A percentile compares a stretch with the other conserved stretches of the same genome.
Conservation (phyloP, 2,888 invertebrate genomes). For the Tholera decimalis region DNA sequence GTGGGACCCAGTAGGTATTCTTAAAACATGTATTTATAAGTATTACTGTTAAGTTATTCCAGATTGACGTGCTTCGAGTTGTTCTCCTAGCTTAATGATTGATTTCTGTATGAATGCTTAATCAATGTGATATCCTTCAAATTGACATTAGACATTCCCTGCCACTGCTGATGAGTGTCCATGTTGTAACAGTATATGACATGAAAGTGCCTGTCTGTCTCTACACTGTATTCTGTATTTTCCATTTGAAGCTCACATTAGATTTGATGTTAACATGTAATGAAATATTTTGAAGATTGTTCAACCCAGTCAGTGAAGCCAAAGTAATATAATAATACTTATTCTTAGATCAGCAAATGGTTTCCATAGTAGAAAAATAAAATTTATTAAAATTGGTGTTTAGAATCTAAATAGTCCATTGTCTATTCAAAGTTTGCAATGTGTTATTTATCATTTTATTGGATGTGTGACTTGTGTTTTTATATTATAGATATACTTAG, state of each 20-base stretch:
- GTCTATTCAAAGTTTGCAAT: constrained; percentile 44
- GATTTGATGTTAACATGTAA: constrained; percentile 40
- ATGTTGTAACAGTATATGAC: constrained; percentile 35
- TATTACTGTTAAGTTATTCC: constrained; percentile 89
- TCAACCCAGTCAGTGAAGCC: constrained; percentile 59
- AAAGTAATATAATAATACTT: constrained; percentile 54
- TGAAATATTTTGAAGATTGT: constrained; percentile 33
- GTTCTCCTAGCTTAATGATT: constrained; percentile 72
- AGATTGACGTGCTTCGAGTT: constrained; percentile 84
- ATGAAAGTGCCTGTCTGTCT: constrained; percentile 27
- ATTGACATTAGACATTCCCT: constrained; percentile 79
- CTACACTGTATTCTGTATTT: constrained; percentile 33
- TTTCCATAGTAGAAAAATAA: constrained; percentile 47
- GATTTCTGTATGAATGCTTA: constrained; percentile 67
- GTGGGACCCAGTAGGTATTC: constrained; percentile 89
- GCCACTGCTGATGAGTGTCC: constrained; percentile 63
- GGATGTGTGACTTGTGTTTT: constrained; percentile 54
- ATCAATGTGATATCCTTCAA: constrained; percentile 66
- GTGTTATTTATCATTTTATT: constrained; percentile 52
- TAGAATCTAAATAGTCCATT: constrained; percentile 59
- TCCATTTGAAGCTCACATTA: constrained; percentile 40
- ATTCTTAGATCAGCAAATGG: constrained; percentile 35
- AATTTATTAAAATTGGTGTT: constrained; percentile 59
- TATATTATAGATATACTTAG: constrained; percentile 55
- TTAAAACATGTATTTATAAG: constrained; percentile 85